Evolutionary conservation across 2,888 invertebrate genomes (phyloP).

Genomic region (Drosophila anceps): DNA sequence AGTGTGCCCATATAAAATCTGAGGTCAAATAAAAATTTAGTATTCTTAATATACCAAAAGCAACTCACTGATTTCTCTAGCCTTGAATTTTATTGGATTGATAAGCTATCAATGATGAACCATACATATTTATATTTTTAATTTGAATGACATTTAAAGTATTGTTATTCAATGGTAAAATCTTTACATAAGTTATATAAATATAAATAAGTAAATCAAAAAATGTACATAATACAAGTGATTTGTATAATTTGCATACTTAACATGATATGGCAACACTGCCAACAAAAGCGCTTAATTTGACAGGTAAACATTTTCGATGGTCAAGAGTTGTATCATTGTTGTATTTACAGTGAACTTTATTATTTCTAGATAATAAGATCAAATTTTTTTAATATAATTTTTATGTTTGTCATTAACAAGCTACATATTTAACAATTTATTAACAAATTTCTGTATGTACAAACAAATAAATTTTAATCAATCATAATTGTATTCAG

Average conservation of each 20-base stretch:
- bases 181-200: neutral
- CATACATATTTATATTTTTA: neutral
- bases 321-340: neutral
- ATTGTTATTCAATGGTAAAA: neutral
- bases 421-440: slow-evolving; percentile 29
- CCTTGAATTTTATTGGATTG: neutral
- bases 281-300: neutral
- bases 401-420: neutral
- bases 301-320: neutral
- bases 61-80: neutral
- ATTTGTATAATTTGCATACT: neutral
- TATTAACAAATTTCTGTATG: slow-evolving; percentile 15
- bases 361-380: neutral
- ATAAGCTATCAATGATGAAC: neutral
- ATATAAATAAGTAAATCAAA: neutral
- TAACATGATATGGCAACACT: neutral
- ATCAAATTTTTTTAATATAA: neutral
- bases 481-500: neutral
- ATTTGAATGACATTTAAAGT: neutral
- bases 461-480: slow-evolving; percentile 6
- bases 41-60: slow-evolving; percentile 25
- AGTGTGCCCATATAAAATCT: slow-evolving; percentile 37
- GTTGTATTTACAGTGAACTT: neutral
- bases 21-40: slow-evolving; percentile 1
- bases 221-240: too few relatives aligned